A percentile compares a stretch with the other conserved stretches of the same genome.
These are phyloP conservation scores for Lycophotia porphyrea DNA, from an alignment of 2,888 invertebrate species.

Conservation along the genomic window DNA sequence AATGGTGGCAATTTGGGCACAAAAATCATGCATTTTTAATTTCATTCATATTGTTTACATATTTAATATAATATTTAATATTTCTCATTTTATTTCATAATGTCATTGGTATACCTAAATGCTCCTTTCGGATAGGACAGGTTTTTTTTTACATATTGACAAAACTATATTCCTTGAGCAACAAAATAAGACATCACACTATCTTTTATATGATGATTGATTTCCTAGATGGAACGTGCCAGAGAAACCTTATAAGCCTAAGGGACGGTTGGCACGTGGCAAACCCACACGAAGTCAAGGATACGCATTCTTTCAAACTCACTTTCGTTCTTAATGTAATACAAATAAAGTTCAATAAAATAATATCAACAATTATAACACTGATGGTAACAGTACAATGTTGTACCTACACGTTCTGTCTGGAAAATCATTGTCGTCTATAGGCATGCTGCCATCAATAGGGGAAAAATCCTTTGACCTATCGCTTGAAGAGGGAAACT, in stretches of 20 bases:
- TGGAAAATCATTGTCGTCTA: not conserved
- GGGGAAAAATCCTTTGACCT: not conserved
- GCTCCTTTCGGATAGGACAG: too few relatives aligned
- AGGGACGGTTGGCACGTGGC: not conserved
- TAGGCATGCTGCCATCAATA: not conserved
- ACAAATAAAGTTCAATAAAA: not conserved
- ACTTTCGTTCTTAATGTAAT: not conserved
- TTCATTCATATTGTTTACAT: too few relatives aligned
- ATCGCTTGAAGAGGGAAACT: conserved; percentile 4
- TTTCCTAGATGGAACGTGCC: not conserved
- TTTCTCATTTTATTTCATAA: too few relatives aligned
- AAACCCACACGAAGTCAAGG: not conserved
- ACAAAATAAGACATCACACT: not conserved
- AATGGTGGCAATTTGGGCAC: too few relatives aligned
- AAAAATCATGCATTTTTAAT: too few relatives aligned
- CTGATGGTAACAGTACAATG: not conserved
- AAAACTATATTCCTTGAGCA: not conserved
- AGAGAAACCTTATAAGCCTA: not conserved
- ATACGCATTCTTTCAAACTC: not conserved
- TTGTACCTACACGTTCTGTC: not conserved
- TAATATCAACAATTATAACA: not conserved
- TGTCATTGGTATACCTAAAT: too few relatives aligned
- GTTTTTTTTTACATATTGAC: not conserved
- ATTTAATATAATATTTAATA: too few relatives aligned
- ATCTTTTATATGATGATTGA: not conserved